These are phyloP conservation scores for Sebastes elongatus DNA, from an alignment of 2,797 vertebrate genomes.

Conservation along the genomic window DNA sequence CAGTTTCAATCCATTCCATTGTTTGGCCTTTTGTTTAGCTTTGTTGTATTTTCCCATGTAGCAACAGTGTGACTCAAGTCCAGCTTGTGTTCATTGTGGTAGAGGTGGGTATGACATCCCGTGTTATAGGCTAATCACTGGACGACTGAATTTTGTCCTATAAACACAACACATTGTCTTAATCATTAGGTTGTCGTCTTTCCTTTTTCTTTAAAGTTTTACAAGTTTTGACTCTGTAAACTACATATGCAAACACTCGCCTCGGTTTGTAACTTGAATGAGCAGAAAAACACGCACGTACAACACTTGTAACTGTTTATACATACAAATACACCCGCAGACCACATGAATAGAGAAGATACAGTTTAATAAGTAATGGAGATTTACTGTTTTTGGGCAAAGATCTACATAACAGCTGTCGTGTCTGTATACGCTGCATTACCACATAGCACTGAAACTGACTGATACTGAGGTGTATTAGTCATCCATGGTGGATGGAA, in stretches of 20 bases:
- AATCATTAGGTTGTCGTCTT: slow-evolving; percentile 3
- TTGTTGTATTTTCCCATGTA: slow-evolving; percentile 32
- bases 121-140: not conserved
- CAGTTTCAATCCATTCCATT: slow-evolving; percentile 9
- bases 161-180: not conserved
- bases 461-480: not conserved
- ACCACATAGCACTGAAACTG: not conserved
- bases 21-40: slow-evolving; percentile 46
- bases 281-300: not conserved
- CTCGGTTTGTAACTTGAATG: not conserved
- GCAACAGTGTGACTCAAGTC: slow-evolving; percentile 52
- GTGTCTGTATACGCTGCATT: not conserved
- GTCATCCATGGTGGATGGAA: not conserved
- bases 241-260: not conserved
- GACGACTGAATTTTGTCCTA: not conserved
- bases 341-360: not conserved
- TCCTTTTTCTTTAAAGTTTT: not conserved
- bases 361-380: not conserved
- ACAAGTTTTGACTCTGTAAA: not conserved
- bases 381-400: not conserved
- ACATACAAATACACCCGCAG: not conserved
- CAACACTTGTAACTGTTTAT: not conserved
- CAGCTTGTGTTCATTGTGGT: slow-evolving; percentile 61
- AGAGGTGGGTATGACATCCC: not conserved
- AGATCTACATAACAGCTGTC: not conserved